A percentile compares a stretch with the other conserved stretches of the same genome.
These are phyloP conservation scores for Macrosiphum euphorbiae DNA, from an alignment of 2,888 invertebrate genomes.

Conservation along the genomic window DNA sequence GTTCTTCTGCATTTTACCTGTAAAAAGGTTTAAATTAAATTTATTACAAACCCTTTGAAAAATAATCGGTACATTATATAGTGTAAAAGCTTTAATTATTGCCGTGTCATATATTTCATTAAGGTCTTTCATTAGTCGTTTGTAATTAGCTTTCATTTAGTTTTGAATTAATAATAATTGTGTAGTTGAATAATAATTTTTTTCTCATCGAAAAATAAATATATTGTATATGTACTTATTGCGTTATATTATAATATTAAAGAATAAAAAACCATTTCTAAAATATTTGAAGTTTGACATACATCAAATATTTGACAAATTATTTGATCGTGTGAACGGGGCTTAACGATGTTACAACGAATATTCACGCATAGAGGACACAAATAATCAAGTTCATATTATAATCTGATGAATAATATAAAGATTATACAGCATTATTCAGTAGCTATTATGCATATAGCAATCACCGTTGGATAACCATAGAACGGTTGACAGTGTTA, in stretches of 20 bases:
- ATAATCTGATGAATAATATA: background rate
- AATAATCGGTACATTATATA: slow-evolving; percentile 42
- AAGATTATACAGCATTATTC: background rate
- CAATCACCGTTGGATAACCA: background rate
- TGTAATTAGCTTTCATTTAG: slow-evolving; percentile 36
- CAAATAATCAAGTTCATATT: background rate
- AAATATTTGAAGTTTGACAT: too few relatives aligned
- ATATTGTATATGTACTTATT: background rate
- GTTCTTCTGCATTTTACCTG: slow-evolving; percentile 27
- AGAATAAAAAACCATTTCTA: too few relatives aligned
- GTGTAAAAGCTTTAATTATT: slow-evolving; percentile 49
- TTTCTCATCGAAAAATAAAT: background rate
- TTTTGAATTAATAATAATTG: slow-evolving; percentile 46
- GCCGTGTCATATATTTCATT: slow-evolving; percentile 33
- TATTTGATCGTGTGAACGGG: too few relatives aligned
- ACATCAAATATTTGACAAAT: too few relatives aligned
- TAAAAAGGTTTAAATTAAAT: slow-evolving; percentile 25
- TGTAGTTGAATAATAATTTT: slow-evolving; percentile 33
- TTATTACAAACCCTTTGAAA: slow-evolving; percentile 29
- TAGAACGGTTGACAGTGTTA: background rate
- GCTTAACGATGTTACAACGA: background rate
- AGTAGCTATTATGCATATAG: background rate
- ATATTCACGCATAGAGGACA: background rate
- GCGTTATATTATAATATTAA: background rate
- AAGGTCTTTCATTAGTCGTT: slow-evolving; percentile 33